Base-by-base conservation (phyloP, 1,140 invertebrate genomes). In the Caenorhabditis elegans region DNA sequence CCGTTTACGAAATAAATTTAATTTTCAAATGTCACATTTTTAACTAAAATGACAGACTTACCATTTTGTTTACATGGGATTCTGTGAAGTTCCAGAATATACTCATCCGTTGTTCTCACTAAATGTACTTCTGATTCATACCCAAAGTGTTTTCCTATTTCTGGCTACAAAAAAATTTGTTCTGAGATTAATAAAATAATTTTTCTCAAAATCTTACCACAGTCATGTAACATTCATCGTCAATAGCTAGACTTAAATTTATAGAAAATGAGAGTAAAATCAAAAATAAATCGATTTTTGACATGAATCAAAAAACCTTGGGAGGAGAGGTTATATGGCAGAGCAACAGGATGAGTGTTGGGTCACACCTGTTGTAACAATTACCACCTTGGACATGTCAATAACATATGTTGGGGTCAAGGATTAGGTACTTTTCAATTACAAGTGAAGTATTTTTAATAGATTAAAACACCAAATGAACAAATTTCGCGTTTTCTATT, bases 81-180 rank as follows among this genome's bases (percentile, higher is more conserved):
- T 46, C 94, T 91, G 84, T 94, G 94, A 28, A 94, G 60, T 0
- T 92, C 93, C 3, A 95, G 87, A n/a, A 94, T 90, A 87, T 94
- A 95, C 15, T 93, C 93, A 87, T 95, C 94, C 49, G 92, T 90
- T 0, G 94, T 94, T 22, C 91, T 85, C 0, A 94, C 90, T 0
- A 91, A 85, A 86, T 94, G 93, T n/a, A 90, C 91, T 89, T 94
- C 93, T 0, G 92, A 91, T 1, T 92, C 92, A 86, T 94, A 94
- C 0, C 93, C 94, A 60, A 78, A 86, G 24, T 60, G 78, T n/a
- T 79, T 80, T 11, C 86, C 79, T 48, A 86, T 87, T 85, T 86
- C 76, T 22, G 83, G 31, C 87, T 84, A 24, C 48, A 76, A n/a
- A 31, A 24, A 19, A 2, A 70, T 28, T 55, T 55, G 24, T 55